Conservation (phyloP, 2,888 invertebrate genomes). For the Drosophila rellima region DNA sequence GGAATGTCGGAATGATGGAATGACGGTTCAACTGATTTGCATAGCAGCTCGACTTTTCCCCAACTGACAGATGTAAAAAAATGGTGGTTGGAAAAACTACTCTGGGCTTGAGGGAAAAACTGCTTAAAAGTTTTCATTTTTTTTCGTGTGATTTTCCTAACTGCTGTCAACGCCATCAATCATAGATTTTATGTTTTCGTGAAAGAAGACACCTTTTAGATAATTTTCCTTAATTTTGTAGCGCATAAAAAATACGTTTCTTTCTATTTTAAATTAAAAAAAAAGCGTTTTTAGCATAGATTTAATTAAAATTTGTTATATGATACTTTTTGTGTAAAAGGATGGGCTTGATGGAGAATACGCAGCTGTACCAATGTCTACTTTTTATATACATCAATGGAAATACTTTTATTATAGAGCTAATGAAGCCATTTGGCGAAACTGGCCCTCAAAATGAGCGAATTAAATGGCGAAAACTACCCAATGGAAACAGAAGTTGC, state of each 20-base stretch:
- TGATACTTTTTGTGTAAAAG: conserved; percentile 54
- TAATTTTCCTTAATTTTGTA: conserved; percentile 21
- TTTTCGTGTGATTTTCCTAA: conserved; percentile 23
- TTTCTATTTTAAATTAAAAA: conserved; percentile 1
- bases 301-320: conserved; percentile 62
- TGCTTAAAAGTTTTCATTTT: conserved; percentile 55
- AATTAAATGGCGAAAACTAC: conserved; percentile 22
- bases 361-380: conserved; percentile 37
- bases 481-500: conserved; percentile 4
- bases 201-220: conserved; percentile 61
- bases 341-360: conserved; percentile 16
- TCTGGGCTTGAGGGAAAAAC: conserved; percentile 27
- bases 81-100: conserved; percentile 62
- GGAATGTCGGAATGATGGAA: conserved; percentile 22
- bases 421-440: conserved; percentile 54
- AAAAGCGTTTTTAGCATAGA: conserved; percentile 40
- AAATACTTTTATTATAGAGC: conserved; percentile 10
- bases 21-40: conserved; percentile 66
- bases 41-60: conserved; percentile 49
- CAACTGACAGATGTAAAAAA: conserved; percentile 44
- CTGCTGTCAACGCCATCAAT: conserved; percentile 68
- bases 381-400: background rate
- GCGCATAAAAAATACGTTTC: background rate
- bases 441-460: conserved; percentile 30
- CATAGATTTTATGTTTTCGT: conserved; percentile 69